These are phyloP conservation scores for Drosophila tanythrix DNA, from an alignment of 2,888 invertebrate species.

Conservation along the genomic window DNA sequence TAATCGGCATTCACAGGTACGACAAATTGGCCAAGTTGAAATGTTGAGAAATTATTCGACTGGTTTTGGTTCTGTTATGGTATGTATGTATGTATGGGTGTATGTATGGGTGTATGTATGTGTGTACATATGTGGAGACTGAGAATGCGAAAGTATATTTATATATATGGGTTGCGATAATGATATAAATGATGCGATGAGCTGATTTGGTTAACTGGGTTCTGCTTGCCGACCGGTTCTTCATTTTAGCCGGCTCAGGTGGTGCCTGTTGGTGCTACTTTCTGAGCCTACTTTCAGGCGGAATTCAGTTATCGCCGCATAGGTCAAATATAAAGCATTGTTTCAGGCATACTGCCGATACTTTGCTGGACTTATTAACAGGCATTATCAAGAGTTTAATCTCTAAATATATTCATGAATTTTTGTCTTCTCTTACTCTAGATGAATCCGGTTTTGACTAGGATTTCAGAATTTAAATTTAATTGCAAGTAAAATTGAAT, in stretches of 20 bases:
- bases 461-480: background rate
- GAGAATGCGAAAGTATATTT: background rate
- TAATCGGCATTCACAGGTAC: background rate
- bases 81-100: no score
- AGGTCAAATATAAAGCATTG: slow-evolving; percentile 8
- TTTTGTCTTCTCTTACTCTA: background rate
- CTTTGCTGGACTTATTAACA: background rate
- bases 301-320: background rate
- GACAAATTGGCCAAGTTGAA: slow-evolving; percentile 14
- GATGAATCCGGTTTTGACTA: background rate
- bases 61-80: slow-evolving; percentile 20
- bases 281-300: slow-evolving; percentile 24
- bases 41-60: slow-evolving; percentile 34
- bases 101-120: background rate
- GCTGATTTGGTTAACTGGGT: slow-evolving; percentile 44
- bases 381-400: background rate
- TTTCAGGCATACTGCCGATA: slow-evolving; percentile 4
- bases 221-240: slow-evolving; percentile 50
- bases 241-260: background rate
- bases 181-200: slow-evolving; percentile 23
- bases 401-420: background rate
- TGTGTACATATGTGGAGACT: background rate
- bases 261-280: background rate
- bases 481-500: background rate
- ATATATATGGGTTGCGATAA: slow-evolving; percentile 3